phyloP scores from a whole-genome alignment of 2,797 vertebrate genomes.

The Poliocrania exsul region DNA sequence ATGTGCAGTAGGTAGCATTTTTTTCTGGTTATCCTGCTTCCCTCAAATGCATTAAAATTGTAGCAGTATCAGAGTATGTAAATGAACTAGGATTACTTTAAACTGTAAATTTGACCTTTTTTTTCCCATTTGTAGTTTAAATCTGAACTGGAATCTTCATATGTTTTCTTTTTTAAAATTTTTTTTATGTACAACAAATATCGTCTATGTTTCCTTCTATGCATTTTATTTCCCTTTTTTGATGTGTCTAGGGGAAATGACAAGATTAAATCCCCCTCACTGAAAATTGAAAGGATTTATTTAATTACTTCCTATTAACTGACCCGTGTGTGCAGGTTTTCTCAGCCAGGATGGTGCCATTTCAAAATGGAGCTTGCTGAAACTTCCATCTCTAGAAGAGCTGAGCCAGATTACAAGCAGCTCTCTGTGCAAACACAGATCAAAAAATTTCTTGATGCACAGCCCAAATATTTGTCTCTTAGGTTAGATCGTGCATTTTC shows the following conservation, averaged over 20 bases:
- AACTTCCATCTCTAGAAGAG: background rate
- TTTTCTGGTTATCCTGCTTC: background rate
- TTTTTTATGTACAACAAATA: background rate
- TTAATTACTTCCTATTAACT: conserved; percentile 44
- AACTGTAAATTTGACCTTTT: background rate
- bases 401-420: background rate
- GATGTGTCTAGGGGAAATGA: background rate
- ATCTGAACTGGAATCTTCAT: background rate
- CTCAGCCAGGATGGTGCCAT: background rate
- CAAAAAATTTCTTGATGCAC: conserved; percentile 4
- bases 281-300: conserved; percentile 7
- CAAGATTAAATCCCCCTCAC: conserved; percentile 4
- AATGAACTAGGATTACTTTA: background rate
- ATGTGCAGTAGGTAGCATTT: background rate
- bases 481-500: conserved; percentile 3
- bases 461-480: conserved; percentile 23
- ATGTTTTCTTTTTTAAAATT: background rate
- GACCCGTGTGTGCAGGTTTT: background rate
- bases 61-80: background rate
- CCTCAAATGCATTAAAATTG: background rate
- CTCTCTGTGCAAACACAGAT: background rate
- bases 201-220: background rate
- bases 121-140: background rate
- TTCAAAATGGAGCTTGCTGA: background rate
- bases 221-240: conserved; percentile 15